Evolutionary conservation across 2,888 invertebrate genomes (phyloP), one percentile per base, ranked within the genome.

Genomic region (Pedicia rivosa): DNA sequence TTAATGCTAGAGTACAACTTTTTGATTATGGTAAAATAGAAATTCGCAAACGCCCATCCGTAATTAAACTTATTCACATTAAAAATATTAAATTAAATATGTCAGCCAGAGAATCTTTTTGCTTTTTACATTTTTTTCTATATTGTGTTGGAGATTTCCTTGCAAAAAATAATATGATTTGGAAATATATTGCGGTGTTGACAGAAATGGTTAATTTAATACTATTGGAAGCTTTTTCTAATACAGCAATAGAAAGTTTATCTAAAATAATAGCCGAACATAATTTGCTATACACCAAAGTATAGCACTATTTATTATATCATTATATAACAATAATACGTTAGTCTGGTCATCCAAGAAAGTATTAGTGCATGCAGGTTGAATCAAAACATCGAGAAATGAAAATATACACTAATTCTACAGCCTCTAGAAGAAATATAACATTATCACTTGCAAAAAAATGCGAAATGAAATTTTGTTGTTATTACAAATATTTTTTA

Each of bases 21-120:
- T 42, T 40, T 38, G 33, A 42, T 31, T 42, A 42, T 30, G 42
- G 42, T 6, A 35, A 42, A 37, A 39, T 35, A 28, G 42, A 42
- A 35, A 40, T 40, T 32, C 36, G 40, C 25, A 39, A 42, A 17
- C n/a, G n/a, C n/a, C n/a, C n/a, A n/a, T 30, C 32, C 29, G 28
- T 36, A 12, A 24, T 40, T 17, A 24, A 37, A 15, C 31, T 32
- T 30, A 22, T 28, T 36, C 39, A 42, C 29, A 39, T 42, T 35
- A 27, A 42, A 35, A 40, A 37, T 24, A 30, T 26, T 38, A 35
- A 35, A 13, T 36, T 42, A 25, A 38, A 42, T 37, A 37, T 40
- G 38, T 39, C 35, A 31, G 40, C 42, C 24, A 38, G 40, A 29
- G 39, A 42, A 20, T 38, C 39, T 39, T 40, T 35, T 35, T 36